Conservation (phyloP, 1,140 invertebrate genomes). For the Macrocentrus cingulum region DNA sequence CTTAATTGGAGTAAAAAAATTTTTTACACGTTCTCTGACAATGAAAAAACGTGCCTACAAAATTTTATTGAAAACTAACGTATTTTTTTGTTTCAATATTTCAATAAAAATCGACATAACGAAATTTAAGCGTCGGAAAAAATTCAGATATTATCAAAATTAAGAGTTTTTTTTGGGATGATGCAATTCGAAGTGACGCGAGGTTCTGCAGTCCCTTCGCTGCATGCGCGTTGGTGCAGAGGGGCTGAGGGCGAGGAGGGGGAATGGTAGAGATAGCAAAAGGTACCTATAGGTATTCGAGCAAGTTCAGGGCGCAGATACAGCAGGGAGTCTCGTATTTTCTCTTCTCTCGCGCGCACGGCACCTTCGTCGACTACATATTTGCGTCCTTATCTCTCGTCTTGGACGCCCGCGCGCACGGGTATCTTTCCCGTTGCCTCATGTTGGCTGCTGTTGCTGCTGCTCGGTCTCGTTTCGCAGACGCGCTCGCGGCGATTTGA, state of each 20-base stretch:
- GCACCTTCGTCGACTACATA: not conserved
- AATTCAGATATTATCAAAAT: too few species aligned
- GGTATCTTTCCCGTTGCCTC: not conserved
- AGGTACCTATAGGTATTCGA: slow-evolving; percentile 48
- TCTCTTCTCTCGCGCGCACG: slow-evolving; percentile 16
- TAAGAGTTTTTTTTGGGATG: too few species aligned
- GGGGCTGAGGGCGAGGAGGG: too few species aligned
- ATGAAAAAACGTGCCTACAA: too few species aligned
- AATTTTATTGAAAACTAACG: too few species aligned
- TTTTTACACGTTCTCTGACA: too few species aligned
- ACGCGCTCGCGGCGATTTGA: slow-evolving; percentile 44
- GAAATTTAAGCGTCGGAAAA: too few species aligned
- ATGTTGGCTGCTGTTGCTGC: slow-evolving; percentile 1
- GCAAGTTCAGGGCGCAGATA: slow-evolving; percentile 42
- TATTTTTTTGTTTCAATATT: too few species aligned
- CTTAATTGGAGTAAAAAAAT: too few species aligned
- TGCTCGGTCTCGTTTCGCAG: slow-evolving; percentile 15
- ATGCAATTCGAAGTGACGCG: too few species aligned
- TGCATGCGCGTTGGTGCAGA: slow-evolving; percentile 45
- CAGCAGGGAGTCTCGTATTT: slow-evolving; percentile 36
- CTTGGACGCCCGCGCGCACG: not conserved
- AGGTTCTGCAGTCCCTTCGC: not conserved
- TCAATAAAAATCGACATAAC: too few species aligned
- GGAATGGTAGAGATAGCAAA: too few species aligned
- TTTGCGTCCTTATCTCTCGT: slow-evolving; percentile 24